Percentiles rank a stretch among this genome's conserved stretches.
Evolutionary conservation across 2,888 invertebrate genomes (phyloP).

Genomic region (Serripes groenlandicus): DNA sequence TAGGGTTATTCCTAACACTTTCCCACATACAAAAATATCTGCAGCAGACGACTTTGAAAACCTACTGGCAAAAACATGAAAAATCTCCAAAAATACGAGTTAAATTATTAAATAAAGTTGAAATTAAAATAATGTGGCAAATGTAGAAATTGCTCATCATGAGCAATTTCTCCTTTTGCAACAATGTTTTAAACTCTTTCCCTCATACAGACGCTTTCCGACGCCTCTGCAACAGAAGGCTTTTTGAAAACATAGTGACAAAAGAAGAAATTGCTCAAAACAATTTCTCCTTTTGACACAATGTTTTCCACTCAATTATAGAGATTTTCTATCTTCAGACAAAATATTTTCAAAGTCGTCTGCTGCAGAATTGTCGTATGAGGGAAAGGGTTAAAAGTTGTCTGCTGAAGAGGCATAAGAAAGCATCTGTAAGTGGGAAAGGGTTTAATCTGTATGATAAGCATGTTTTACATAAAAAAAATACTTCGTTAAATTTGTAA

Average conservation of each 20-base stretch:
- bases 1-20: no score
- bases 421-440: no score
- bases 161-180: background rate
- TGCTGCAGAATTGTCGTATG: background rate
- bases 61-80: no score
- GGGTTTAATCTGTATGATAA: no score
- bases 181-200: background rate
- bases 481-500: no score
- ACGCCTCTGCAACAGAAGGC: background rate
- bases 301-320: no score
- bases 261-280: background rate
- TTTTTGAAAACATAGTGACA: background rate
- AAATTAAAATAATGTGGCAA: background rate
- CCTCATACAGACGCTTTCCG: no score
- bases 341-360: background rate
- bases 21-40: background rate
- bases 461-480: no score
- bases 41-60: background rate
- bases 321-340: no score
- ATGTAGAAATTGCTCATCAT: background rate
- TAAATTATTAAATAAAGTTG: no score
- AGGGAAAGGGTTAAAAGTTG: background rate
- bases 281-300: no score
- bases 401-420: background rate
- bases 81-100: no score